A percentile compares a stretch with the other conserved stretches of the same genome.
Conservation (phyloP, 1,140 invertebrate genomes). For the Lethrus apterus region DNA sequence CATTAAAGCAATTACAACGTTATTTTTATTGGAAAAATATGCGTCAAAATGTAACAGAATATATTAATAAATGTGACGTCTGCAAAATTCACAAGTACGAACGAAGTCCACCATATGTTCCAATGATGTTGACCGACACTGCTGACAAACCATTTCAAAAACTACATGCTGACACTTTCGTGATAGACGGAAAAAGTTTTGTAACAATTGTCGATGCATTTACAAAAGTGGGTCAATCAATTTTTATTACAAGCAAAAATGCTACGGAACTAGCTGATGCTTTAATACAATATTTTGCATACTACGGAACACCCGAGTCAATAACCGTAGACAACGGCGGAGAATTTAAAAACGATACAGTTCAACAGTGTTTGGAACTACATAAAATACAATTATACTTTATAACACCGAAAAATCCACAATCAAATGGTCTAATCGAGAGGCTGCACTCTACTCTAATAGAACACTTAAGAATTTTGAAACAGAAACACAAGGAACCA, state of each 20-base stretch:
- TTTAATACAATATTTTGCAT: background rate
- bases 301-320: background rate
- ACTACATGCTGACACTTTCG: conserved; percentile 29
- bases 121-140: conserved; percentile 24
- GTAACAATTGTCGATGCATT: conserved; percentile 1
- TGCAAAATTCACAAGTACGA: conserved; percentile 31
- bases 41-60: conserved; percentile 24
- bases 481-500: too few species aligned
- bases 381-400: background rate
- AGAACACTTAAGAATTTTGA: background rate
- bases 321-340: background rate
- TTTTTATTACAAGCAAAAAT: background rate
- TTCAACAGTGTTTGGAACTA: background rate
- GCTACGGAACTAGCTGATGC: background rate
- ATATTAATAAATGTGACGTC: conserved; percentile 24
- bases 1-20: conserved; percentile 20
- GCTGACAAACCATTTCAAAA: conserved; percentile 28
- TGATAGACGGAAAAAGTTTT: conserved; percentile 19
- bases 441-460: background rate
- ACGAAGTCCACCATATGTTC: conserved; percentile 26
- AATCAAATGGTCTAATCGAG: background rate
- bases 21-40: conserved; percentile 39
- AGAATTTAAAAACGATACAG: background rate
- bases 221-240: conserved; percentile 3
- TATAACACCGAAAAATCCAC: background rate